A percentile compares a stretch with the other conserved stretches of the same genome.
phyloP scores from a whole-genome alignment of 2,797 vertebrate genomes.

The Naso thynnoides region DNA sequence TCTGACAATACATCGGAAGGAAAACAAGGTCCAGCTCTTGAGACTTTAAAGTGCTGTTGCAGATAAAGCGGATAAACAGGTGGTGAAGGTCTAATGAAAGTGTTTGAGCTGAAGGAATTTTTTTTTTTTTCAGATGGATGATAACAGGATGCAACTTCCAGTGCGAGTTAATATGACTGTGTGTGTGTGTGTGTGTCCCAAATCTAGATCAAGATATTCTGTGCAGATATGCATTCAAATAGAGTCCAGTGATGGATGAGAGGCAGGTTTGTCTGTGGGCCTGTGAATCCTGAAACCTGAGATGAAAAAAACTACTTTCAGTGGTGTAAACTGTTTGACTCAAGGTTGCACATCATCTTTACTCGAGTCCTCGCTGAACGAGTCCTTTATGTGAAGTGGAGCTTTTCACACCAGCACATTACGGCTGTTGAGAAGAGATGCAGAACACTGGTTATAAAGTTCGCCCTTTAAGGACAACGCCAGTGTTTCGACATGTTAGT shows the following conservation, averaged over 20 bases:
- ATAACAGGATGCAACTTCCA: conserved; percentile 9
- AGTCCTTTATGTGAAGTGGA: no score
- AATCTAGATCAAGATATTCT: conserved; percentile 1
- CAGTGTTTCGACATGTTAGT: no score
- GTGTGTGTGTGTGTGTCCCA: no score
- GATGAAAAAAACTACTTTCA: neutral
- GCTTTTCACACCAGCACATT: no score
- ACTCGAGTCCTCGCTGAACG: no score
- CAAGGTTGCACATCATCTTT: no score
- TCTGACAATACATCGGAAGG: neutral
- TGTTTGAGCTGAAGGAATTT: conserved; percentile 21
- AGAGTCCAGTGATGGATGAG: neutral
- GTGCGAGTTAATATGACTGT: neutral
- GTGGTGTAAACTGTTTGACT: neutral
- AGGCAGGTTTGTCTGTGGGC: neutral
- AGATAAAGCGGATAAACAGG: no score
- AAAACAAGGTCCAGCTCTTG: conserved; percentile 11
- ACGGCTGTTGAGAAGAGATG: no score
- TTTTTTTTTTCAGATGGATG: neutral
- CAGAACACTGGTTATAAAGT: no score
- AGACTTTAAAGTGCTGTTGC: conserved; percentile 3
- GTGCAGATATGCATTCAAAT: neutral
- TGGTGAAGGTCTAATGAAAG: conserved; percentile 23
- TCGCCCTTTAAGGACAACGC: no score
- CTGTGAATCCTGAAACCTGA: neutral